These are phyloP conservation scores for Steatocranus sp. DNA, from an alignment of 2,797 vertebrate species.

Conservation along the genomic window DNA sequence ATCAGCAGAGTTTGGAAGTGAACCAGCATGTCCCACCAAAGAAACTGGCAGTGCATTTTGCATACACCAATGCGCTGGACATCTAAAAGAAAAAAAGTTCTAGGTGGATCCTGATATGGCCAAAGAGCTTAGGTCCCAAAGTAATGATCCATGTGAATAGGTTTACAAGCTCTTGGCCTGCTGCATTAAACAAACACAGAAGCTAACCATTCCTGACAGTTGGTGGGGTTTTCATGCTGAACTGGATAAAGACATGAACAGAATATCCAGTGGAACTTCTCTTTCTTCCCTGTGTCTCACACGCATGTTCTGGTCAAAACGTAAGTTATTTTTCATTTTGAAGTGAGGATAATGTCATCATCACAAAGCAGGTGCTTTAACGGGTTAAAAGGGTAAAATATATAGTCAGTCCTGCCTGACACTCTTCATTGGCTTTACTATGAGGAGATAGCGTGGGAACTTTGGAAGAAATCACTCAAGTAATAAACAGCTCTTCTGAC, in stretches of 20 bases:
- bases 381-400: slow-evolving; percentile 29
- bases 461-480: slow-evolving; percentile 30
- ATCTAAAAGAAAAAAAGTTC: background rate
- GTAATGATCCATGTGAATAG: slow-evolving; percentile 31
- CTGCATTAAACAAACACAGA: slow-evolving; percentile 42
- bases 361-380: slow-evolving; percentile 51
- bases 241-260: slow-evolving; percentile 29
- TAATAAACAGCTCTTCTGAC: slow-evolving; percentile 49
- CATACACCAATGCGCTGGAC: background rate
- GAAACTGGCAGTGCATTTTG: background rate
- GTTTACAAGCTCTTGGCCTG: slow-evolving; percentile 27
- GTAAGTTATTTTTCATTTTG: slow-evolving; percentile 43
- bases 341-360: slow-evolving; percentile 36
- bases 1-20: background rate
- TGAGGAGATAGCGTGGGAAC: slow-evolving; percentile 54
- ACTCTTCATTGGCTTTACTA: slow-evolving; percentile 40
- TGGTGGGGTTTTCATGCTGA: slow-evolving; percentile 20
- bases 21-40: background rate
- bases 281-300: background rate
- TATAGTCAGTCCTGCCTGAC: slow-evolving; percentile 24
- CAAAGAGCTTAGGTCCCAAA: background rate
- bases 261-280: slow-evolving; percentile 29
- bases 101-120: background rate
- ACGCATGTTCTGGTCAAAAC: slow-evolving; percentile 15
- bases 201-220: slow-evolving; percentile 51